A percentile compares a stretch with the other conserved stretches of the same genome.
phyloP scores from a whole-genome alignment of 2,113 vertebrate species.

The Entelurus aequoreus region DNA sequence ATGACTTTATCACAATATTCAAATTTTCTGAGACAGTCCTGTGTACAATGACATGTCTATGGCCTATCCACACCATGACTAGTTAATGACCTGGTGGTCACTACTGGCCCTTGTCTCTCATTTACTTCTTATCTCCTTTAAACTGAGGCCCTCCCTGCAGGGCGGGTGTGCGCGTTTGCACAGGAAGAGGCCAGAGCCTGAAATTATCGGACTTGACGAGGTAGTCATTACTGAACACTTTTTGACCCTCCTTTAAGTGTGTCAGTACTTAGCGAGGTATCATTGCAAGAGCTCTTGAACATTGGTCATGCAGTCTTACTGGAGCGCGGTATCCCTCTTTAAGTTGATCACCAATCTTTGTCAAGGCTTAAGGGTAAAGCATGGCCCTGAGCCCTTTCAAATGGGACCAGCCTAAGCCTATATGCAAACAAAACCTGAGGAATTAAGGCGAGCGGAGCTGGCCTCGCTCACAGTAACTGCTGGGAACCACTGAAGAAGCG shows the following conservation, averaged over 20 bases:
- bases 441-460: slow-evolving; percentile 64
- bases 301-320: slow-evolving; percentile 32
- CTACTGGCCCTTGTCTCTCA: slow-evolving; percentile 47
- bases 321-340: slow-evolving; percentile 20
- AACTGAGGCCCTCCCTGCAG: slow-evolving; percentile 32
- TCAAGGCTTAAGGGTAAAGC: slow-evolving; percentile 49
- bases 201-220: slow-evolving; percentile 52
- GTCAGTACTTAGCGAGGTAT: slow-evolving; percentile 57
- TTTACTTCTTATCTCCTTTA: slow-evolving; percentile 45
- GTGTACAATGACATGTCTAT: no score
- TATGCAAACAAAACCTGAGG: slow-evolving; percentile 72
- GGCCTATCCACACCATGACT: slow-evolving; percentile 7
- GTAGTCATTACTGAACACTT: slow-evolving; percentile 53
- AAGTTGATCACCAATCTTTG: slow-evolving; percentile 60
- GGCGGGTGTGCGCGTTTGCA: slow-evolving; percentile 9
- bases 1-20: no score
- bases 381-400: slow-evolving; percentile 62
- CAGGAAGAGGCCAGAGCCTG: slow-evolving; percentile 37
- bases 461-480: slow-evolving; percentile 56
- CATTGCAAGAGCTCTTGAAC: slow-evolving; percentile 47
- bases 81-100: slow-evolving; percentile 30
- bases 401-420: slow-evolving; percentile 64
- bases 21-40: no score
- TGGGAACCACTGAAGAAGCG: slow-evolving; percentile 35
- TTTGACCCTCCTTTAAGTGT: slow-evolving; percentile 58